phyloP scores from a whole-genome alignment of 1,140 invertebrate genomes.

The Mercenaria mercenaria region DNA sequence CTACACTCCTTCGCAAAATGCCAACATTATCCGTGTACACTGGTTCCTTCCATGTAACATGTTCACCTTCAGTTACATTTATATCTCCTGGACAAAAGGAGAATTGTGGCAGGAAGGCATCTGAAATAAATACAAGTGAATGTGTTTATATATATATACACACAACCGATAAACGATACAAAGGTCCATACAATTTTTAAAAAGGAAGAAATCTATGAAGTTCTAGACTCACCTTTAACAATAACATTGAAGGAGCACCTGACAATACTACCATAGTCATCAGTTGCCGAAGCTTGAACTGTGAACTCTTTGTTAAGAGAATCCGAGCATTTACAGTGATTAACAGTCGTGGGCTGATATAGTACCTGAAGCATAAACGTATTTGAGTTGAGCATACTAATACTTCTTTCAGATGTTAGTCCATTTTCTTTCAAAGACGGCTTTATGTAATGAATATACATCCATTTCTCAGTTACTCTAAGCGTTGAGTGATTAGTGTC shows the following conservation, averaged over 20 bases:
- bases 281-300: not conserved
- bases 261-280: not conserved
- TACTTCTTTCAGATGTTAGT: no score
- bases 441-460: no score
- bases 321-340: not conserved
- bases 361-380: not conserved
- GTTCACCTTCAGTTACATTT: not conserved
- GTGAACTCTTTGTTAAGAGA: not conserved
- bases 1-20: not conserved
- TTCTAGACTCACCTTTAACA: not conserved
- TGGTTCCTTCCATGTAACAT: not conserved
- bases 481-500: no score
- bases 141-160: no score
- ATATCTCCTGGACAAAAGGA: conserved; percentile 14
- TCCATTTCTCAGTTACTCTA: no score
- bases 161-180: not conserved
- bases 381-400: no score
- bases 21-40: not conserved
- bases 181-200: no score
- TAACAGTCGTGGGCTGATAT: not conserved
- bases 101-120: not conserved
- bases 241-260: not conserved
- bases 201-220: no score
- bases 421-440: no score
- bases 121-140: no score